A percentile compares a stretch with the other conserved stretches of the same genome.
These are phyloP conservation scores for Dendrocopos noguchii DNA, from an alignment of 2,113 vertebrate genomes.

Conservation along the genomic window DNA sequence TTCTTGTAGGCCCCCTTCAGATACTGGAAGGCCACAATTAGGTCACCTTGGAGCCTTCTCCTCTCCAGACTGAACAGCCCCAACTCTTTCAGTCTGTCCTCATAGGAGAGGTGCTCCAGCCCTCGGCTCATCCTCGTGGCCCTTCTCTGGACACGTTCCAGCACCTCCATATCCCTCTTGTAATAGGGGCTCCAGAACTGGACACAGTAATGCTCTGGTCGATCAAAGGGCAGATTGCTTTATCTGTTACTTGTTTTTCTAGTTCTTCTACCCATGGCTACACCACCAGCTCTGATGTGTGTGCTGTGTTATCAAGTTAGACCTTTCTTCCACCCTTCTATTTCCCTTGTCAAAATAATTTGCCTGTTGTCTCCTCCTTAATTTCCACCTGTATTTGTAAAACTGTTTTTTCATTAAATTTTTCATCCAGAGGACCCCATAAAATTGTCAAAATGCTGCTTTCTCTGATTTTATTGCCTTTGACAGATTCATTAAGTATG, in stretches of 20 bases:
- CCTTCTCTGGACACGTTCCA: too few species aligned
- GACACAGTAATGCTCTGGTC: not conserved
- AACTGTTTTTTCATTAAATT: conserved; percentile 45
- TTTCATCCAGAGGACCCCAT: conserved; percentile 47
- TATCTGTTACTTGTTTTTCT: not conserved
- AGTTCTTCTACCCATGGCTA: not conserved
- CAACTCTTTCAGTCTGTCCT: too few species aligned
- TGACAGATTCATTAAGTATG: conserved; percentile 66
- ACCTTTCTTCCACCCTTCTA: not conserved
- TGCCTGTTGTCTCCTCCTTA: conserved; percentile 30
- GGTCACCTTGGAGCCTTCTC: too few species aligned
- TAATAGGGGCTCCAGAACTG: too few species aligned
- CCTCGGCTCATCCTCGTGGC: too few species aligned
- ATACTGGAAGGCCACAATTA: too few species aligned
- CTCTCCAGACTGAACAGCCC: too few species aligned
- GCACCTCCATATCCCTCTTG: too few species aligned
- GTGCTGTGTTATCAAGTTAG: not conserved
- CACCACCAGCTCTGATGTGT: not conserved
- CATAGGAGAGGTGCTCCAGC: too few species aligned
- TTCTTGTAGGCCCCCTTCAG: too few species aligned
- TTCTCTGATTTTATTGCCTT: conserved; percentile 67
- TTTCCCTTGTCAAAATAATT: not conserved
- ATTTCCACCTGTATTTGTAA: conserved; percentile 52
- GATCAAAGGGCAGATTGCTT: not conserved
- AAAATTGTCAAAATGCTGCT: conserved; percentile 47